These are phyloP conservation scores for Malurus melanocephalus DNA, from an alignment of 2,113 vertebrate species.

Conservation along the genomic window DNA sequence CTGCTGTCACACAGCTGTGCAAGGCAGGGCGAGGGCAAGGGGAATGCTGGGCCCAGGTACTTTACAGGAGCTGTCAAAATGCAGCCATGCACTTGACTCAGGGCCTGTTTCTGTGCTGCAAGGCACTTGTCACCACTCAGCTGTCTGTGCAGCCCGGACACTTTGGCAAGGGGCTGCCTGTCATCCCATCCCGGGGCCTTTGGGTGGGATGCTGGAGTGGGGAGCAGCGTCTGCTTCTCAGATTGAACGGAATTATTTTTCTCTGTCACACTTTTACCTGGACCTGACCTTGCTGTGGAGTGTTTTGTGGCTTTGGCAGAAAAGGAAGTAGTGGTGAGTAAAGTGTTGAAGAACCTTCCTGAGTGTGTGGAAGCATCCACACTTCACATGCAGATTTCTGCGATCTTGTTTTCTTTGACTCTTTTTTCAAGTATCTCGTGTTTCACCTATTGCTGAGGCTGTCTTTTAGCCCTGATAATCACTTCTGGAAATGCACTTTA, in stretches of 20 bases:
- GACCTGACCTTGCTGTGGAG: background rate
- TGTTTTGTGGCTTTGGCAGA: background rate
- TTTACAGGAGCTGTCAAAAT: background rate
- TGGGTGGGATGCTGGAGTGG: background rate
- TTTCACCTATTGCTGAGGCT: background rate
- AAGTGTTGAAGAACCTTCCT: background rate
- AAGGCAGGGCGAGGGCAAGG: background rate
- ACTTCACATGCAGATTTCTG: background rate
- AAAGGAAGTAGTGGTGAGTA: background rate
- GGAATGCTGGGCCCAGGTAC: background rate
- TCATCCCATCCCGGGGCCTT: background rate
- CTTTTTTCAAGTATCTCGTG: background rate
- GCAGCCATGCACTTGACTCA: fast-evolving
- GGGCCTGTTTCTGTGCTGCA: background rate
- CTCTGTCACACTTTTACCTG: background rate
- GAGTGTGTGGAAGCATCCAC: background rate
- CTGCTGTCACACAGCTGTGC: fast-evolving
- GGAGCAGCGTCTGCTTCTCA: background rate
- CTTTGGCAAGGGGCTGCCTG: background rate
- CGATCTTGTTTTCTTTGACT: background rate
- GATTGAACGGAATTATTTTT: background rate
- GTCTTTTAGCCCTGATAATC: background rate
- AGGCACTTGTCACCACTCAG: background rate
- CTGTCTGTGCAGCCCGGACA: background rate
- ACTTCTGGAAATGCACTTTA: background rate